Evolutionary conservation across 2,888 invertebrate genomes (phyloP), one percentile per base, ranked within the genome.

Genomic region (Aspidiotus destructor): DNA sequence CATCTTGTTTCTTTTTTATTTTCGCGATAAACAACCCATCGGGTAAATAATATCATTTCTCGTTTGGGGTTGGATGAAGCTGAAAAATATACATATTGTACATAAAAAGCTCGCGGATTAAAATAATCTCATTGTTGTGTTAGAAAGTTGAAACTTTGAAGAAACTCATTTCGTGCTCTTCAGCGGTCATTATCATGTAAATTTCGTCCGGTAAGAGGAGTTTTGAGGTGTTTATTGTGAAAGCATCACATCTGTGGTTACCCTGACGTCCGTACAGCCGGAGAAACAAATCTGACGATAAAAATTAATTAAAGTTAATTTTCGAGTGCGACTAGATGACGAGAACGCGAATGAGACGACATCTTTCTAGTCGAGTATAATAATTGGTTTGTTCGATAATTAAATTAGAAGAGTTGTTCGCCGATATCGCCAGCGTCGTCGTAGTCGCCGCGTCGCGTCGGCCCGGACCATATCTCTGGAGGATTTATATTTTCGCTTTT

Each of bases 401-500:
- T 65, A 65, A 65, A 65, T 65, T 65, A 65, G 65, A 65, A 65
- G 65, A 65, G 65, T 65, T 58, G 65, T 57, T 65, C 57, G 65
- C 28, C 58, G 65, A 65, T 65, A 65, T 65, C 65, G 57, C 17
- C 58, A 65, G 41, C 58, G 58, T 28, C 65, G 65, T 65, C 58
- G 65, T 28, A 28, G 28, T 28, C 28, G 28, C 28, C 28, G 28
- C 28, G 28, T 28, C 28, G 28, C 28, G 28, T 28, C 28, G 28
- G 28, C 28, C 28, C 28, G 28, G 28, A 28, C 28, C 28, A 65
- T 65, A 65, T 65, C 65, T 65, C 65, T 65, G 44, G 65, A 65
- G 65, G 65, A 65, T 65, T 65, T 65, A 65, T 65, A 65, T 65
- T 65, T 65, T 65, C 65, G 58, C 65, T 65, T 65, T 65, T 65